phyloP scores from a whole-genome alignment of 2,113 vertebrate species.

The Gymnocephalus cernua region DNA sequence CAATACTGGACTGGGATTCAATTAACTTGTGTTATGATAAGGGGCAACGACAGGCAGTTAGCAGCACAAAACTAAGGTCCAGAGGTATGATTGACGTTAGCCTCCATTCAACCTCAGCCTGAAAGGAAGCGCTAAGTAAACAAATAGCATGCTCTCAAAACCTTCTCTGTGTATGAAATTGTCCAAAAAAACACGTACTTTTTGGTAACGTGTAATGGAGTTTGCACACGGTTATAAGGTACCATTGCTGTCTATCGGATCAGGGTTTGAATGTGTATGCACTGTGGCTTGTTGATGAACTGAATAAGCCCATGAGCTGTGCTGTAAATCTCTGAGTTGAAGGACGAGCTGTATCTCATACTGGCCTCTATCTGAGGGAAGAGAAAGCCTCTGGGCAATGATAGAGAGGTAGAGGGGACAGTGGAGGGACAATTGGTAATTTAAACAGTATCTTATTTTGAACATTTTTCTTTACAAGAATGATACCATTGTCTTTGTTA shows the following conservation, averaged over 20 bases:
- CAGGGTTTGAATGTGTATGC: slow-evolving; percentile 66
- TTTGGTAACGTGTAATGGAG: slow-evolving; percentile 61
- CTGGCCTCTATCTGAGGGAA: slow-evolving; percentile 64
- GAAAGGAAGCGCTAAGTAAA: slow-evolving; percentile 81
- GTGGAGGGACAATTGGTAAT: slow-evolving; percentile 55
- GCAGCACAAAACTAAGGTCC: slow-evolving; percentile 77
- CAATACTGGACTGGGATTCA: slow-evolving; percentile 80
- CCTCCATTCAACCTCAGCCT: slow-evolving; percentile 79
- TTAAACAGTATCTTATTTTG: slow-evolving; percentile 55
- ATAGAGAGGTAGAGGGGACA: slow-evolving; percentile 52
- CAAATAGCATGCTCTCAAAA: slow-evolving; percentile 76
- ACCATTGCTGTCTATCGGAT: slow-evolving; percentile 40
- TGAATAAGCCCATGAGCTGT: slow-evolving; percentile 75
- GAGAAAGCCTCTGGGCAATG: slow-evolving; percentile 62
- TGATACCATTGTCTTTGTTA: slow-evolving; percentile 32
- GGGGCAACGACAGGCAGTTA: slow-evolving; percentile 79
- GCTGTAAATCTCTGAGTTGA: slow-evolving; percentile 81
- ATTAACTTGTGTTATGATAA: slow-evolving; percentile 87
- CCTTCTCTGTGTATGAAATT: slow-evolving; percentile 62
- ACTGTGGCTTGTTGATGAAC: slow-evolving; percentile 76
- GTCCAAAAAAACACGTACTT: slow-evolving; percentile 44
- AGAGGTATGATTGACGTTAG: slow-evolving; percentile 78
- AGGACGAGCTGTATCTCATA: slow-evolving; percentile 77
- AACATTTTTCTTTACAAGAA: slow-evolving; percentile 33
- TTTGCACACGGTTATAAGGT: slow-evolving; percentile 52